Conservation (phyloP, 1,140 invertebrate species). For the Aphidius ervi region DNA sequence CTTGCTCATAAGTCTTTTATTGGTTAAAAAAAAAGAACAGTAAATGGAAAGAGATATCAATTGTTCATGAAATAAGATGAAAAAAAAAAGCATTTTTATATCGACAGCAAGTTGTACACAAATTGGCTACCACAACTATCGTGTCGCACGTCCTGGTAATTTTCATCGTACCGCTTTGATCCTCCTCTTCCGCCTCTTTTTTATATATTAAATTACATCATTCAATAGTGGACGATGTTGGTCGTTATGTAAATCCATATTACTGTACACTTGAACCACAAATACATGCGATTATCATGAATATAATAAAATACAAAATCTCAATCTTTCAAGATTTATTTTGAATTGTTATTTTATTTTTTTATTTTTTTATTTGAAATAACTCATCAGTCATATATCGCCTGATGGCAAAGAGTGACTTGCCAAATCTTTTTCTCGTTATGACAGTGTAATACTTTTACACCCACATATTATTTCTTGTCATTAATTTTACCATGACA, state of each 20-base stretch:
- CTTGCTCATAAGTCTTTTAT: too few species aligned
- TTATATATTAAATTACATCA: conserved; percentile 12
- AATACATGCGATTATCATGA: neutral
- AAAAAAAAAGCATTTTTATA: neutral
- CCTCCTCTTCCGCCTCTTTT: neutral
- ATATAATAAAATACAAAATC: neutral
- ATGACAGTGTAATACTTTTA: too few species aligned
- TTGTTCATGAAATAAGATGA: too few species aligned
- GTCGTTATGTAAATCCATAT: conserved; percentile 16
- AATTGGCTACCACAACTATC: conserved; percentile 31
- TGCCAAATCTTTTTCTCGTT: too few species aligned
- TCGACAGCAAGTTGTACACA: conserved; percentile 21
- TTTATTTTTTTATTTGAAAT: conserved; percentile 33
- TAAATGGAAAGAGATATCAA: too few species aligned
- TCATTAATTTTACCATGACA: too few species aligned
- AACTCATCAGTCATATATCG: conserved; percentile 22
- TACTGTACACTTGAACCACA: too few species aligned
- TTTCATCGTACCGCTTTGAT: conserved; percentile 13
- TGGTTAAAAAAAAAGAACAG: too few species aligned
- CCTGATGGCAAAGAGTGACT: too few species aligned
- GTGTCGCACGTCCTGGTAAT: conserved; percentile 25
- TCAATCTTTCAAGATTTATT: neutral
- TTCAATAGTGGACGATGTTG: conserved; percentile 13
- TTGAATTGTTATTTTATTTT: too few species aligned
- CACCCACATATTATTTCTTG: too few species aligned